Evolutionary conservation across 2,888 invertebrate species (phyloP), one percentile per base, ranked within the genome.

Genomic region (Trissolcus japonicus): DNA sequence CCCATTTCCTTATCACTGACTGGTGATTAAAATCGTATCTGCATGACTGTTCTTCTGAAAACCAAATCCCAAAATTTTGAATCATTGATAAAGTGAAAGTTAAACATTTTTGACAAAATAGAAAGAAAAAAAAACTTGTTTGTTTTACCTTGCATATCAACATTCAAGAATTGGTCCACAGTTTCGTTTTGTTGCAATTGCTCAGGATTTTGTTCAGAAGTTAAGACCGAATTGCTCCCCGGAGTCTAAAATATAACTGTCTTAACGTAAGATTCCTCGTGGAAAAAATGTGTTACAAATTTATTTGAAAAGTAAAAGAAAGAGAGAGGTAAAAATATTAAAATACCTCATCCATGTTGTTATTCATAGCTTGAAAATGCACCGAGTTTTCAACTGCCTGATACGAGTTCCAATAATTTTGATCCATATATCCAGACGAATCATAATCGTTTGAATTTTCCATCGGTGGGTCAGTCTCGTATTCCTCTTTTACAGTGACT

Each of bases 401-500:
- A 35, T 67, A 67, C 7, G 74, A 60, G 35, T 69, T 53, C 68
- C 68, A 69, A 54, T 75, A 75, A 51, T 54, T 19, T n/a, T 69
- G 68, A 16, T 69, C 69, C 13, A 76, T 43, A 21, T 69, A 76
- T 1, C 60, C 60, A n/a, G 68, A 51, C 14, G 76, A 75, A 40
- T 76, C 76, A 56, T 69, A 69, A 19, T 76, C 75, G 16, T 60
- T 59, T 40, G 50, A 65, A 9, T 56, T 14, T 46, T 65, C 69
- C n/a, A 61, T 51, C 13, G 69, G 48, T 46, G 48, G 59, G 1
- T 74, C 56, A 6, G 46, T 17, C 16, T 66, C 57, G 6, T 66
- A 16, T 40, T 74, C 74, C 35, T 74, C 74, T 40, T 74, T 74
- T 0, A 67, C 56, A n/a, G 14, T 51, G 0, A 66, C 56, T 17